Evolutionary conservation across 2,888 invertebrate species (phyloP).

Genomic region (Caenorhabditis sp.): DNA sequence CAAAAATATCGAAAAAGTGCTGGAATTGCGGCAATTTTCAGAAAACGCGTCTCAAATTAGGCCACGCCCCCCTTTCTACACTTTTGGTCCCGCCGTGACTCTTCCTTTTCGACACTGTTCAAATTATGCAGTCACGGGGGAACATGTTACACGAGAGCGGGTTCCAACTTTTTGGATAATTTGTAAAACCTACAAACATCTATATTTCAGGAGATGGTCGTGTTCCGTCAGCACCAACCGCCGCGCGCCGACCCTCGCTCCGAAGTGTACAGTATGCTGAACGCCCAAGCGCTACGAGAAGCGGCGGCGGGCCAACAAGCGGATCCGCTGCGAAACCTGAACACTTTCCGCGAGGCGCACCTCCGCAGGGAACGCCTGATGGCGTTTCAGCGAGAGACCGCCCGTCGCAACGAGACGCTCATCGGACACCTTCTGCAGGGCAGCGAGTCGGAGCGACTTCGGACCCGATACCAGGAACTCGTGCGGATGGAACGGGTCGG

Average conservation of each 20-base stretch:
- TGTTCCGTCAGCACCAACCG: conserved; percentile 18
- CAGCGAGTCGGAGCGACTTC: not conserved
- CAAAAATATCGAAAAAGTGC: too few species aligned
- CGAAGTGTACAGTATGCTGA: too few species aligned
- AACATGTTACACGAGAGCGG: too few species aligned
- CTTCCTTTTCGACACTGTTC: too few species aligned
- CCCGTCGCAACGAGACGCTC: not conserved
- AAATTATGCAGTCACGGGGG: too few species aligned
- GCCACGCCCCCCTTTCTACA: too few species aligned
- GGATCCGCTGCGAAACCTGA: conserved; percentile 7
- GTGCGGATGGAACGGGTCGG: not conserved
- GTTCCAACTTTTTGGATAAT: not conserved
- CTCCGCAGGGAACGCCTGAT: conserved; percentile 20
- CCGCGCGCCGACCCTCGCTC: too few species aligned
- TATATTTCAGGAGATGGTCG: conserved; percentile 33
- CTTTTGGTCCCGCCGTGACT: too few species aligned
- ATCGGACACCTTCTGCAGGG: conserved; percentile 2
- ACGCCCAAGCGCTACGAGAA: conserved; percentile 21
- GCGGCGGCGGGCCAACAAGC: conserved; percentile 11
- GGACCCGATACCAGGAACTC: not conserved
- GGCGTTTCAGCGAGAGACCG: conserved; percentile 9
- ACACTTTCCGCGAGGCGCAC: conserved; percentile 15
- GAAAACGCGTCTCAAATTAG: too few species aligned
- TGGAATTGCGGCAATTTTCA: too few species aligned
- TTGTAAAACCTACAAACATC: not conserved